phyloP scores from a whole-genome alignment of 2,888 invertebrate genomes.

The Sylvicola cinctus region DNA sequence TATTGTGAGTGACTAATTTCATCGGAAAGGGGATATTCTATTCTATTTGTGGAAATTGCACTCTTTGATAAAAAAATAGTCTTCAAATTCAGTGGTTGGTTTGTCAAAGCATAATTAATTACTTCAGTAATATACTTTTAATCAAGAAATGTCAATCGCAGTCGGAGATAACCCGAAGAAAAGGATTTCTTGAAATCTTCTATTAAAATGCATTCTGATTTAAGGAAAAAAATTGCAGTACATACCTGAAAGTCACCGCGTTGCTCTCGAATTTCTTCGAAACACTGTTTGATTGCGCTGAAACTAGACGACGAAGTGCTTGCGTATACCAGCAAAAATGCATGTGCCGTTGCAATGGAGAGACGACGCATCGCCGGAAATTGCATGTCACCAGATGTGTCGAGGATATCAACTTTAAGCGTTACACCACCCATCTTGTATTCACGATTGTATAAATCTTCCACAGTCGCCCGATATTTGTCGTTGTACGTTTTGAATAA shows the following conservation, averaged over 20 bases:
- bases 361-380: slow-evolving; percentile 80
- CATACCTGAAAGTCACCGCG: slow-evolving; percentile 44
- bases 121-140: too few relatives aligned
- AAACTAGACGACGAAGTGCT: slow-evolving; percentile 55
- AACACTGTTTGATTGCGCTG: slow-evolving; percentile 48
- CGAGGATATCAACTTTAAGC: slow-evolving; percentile 59
- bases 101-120: too few relatives aligned
- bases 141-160: too few relatives aligned
- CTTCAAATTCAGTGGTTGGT: too few relatives aligned
- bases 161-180: too few relatives aligned
- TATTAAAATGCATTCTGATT: not conserved
- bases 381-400: slow-evolving; percentile 69
- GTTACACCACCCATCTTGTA: slow-evolving; percentile 60
- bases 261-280: slow-evolving; percentile 66
- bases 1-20: too few relatives aligned
- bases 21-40: too few relatives aligned
- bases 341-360: slow-evolving; percentile 72
- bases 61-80: too few relatives aligned
- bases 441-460: slow-evolving; percentile 70
- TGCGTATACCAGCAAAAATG: slow-evolving; percentile 71
- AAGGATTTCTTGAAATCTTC: too few relatives aligned
- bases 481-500: slow-evolving; percentile 60
- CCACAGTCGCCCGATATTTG: slow-evolving; percentile 68
- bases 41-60: too few relatives aligned
- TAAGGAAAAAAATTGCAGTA: too few relatives aligned